These are phyloP conservation scores for Helostoma temminkii DNA, from an alignment of 2,797 vertebrate genomes.

Conservation along the genomic window DNA sequence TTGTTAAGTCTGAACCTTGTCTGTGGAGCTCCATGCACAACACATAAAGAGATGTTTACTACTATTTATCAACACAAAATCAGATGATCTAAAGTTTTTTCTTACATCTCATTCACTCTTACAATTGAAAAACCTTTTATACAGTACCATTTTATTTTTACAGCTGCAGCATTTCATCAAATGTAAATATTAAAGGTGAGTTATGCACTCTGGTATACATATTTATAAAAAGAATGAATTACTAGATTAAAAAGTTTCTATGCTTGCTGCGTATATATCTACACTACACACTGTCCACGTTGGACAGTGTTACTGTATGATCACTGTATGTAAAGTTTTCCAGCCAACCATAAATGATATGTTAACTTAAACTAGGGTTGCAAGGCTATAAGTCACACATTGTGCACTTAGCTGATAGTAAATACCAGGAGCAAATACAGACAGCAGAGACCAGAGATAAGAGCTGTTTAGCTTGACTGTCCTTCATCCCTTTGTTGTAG, in stretches of 20 bases:
- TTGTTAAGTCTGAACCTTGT: background rate
- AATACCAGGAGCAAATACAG: slow-evolving; percentile 69
- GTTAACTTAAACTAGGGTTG: slow-evolving; percentile 51
- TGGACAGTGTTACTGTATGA: slow-evolving; percentile 22
- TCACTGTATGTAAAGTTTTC: slow-evolving; percentile 50
- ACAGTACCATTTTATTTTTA: too few relatives aligned
- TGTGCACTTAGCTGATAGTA: slow-evolving; percentile 67
- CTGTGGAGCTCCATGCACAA: background rate
- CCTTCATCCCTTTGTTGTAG: slow-evolving; percentile 42
- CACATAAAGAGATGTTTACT: background rate
- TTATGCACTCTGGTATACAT: too few relatives aligned
- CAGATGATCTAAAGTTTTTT: background rate
- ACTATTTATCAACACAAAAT: background rate
- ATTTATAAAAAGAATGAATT: too few relatives aligned
- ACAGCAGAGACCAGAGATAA: slow-evolving; percentile 64
- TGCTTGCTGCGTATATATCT: too few relatives aligned
- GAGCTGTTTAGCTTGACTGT: slow-evolving; percentile 48
- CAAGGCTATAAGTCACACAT: slow-evolving; percentile 59
- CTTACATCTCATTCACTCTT: background rate
- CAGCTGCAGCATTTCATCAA: too few relatives aligned
- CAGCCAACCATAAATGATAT: slow-evolving; percentile 62
- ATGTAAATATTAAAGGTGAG: too few relatives aligned
- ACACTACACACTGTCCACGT: slow-evolving; percentile 20
- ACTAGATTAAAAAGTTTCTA: slow-evolving; percentile 30
- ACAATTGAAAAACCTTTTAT: too few relatives aligned